These are phyloP conservation scores for Pseudomyrmex dendroicus DNA, from an alignment of 1,140 invertebrate species.

Conservation along the genomic window DNA sequence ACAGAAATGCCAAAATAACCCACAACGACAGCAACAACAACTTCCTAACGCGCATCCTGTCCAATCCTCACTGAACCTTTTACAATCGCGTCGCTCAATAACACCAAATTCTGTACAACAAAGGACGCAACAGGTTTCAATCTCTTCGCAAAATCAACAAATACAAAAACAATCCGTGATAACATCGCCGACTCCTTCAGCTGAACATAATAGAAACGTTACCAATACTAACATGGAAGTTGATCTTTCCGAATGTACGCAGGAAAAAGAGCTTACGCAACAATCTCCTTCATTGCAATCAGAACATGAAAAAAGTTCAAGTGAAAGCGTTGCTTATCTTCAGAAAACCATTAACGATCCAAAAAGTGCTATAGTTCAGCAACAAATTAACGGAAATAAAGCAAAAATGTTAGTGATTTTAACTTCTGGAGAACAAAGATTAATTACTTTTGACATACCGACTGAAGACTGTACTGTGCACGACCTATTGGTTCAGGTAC, in stretches of 20 bases:
- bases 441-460: constrained; percentile 92
- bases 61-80: constrained; percentile 36
- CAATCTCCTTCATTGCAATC: constrained; percentile 62
- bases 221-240: constrained; percentile 52
- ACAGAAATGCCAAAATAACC: constrained; percentile 53
- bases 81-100: constrained; percentile 20
- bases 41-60: constrained; percentile 55
- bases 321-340: constrained; percentile 77
- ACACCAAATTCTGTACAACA: constrained; percentile 63
- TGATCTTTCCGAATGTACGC: constrained; percentile 62
- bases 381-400: constrained; percentile 86
- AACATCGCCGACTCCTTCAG: constrained; percentile 50
- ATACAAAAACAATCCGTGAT: constrained; percentile 67
- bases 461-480: constrained; percentile 92
- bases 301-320: constrained; percentile 70
- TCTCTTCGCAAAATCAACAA: constrained; percentile 76
- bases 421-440: constrained; percentile 90
- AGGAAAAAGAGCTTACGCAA: constrained; percentile 61
- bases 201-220: constrained; percentile 15
- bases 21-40: constrained; percentile 24
- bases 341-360: constrained; percentile 81
- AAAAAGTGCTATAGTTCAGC: constrained; percentile 78
- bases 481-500: constrained; percentile 91
- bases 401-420: constrained; percentile 91
- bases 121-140: constrained; percentile 78